phyloP scores from a whole-genome alignment of 2,888 invertebrate species.

The Napeogenes inachia region DNA sequence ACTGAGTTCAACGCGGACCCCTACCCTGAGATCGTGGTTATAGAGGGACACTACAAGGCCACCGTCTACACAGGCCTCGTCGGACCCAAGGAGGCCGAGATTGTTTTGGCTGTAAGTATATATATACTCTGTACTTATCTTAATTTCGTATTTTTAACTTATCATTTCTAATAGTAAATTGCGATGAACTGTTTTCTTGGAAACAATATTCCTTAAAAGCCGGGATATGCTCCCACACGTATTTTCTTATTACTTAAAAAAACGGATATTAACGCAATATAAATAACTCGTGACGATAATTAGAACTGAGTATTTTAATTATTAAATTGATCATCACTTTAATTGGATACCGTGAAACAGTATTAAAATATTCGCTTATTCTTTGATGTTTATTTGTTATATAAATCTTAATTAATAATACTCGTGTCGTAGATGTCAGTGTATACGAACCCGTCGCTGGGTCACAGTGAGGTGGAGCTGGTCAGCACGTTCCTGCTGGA shows the following conservation, averaged over 20 bases:
- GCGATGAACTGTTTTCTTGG: too few species aligned
- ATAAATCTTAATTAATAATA: too few species aligned
- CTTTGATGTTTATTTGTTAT: too few species aligned
- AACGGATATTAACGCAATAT: too few species aligned
- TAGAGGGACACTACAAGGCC: constrained; percentile 87
- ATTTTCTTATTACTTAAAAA: too few species aligned
- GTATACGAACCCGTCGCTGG: constrained; percentile 58
- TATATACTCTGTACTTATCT: neutral
- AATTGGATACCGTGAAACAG: constrained; percentile 86
- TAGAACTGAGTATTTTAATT: too few species aligned
- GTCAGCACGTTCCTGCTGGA: constrained; percentile 58
- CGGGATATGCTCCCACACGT: too few species aligned
- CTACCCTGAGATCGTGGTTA: constrained; percentile 81
- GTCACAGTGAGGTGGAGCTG: constrained; percentile 61
- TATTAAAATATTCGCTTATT: too few species aligned
- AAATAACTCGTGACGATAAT: too few species aligned
- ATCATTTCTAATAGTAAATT: too few species aligned
- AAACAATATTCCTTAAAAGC: too few species aligned
- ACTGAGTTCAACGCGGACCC: constrained; percentile 71
- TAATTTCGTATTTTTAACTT: too few species aligned
- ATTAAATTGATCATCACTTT: constrained; percentile 66
- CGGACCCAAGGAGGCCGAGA: constrained; percentile 80
- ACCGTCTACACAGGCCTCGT: constrained; percentile 57
- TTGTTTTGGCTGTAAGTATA: constrained; percentile 79
- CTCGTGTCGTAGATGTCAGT: constrained; percentile 59